Base-by-base conservation (phyloP, 2,888 invertebrate species). In the Acanthosoma haemorrhoidale region DNA sequence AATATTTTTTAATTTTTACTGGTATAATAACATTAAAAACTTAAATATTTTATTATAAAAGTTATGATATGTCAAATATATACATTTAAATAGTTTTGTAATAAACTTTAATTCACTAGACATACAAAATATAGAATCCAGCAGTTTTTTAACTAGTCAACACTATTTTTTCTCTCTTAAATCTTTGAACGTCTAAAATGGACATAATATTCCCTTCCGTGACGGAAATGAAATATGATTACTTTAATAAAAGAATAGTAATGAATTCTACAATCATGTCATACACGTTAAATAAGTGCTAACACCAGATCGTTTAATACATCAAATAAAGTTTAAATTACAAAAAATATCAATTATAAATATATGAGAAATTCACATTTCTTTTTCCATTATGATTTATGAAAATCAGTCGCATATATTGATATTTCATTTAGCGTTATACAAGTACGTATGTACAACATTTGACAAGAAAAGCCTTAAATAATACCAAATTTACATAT, bases 311-410 rank as follows among this genome's bases (percentile, higher is more conserved):
- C n/a, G n/a, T 21, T 51, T 25, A 51, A 13, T 51, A 25, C 29
- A 25, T 51, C 51, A 51, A 51, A 51, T 51, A 2, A 51, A 21
- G 25, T 51, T 51, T 51, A 51, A 25, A 51, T 25, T 51, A 51
- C 51, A 51, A 51, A 51, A 51, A 51, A 51, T 51, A 51, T 51
- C 51, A 51, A 51, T 51, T 51, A 25, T 51, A 25, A 51, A 51
- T 13, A 51, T 25, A 25, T 51, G 51, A 51, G 13, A 41, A 51
- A 51, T 29, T 25, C 13, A 51, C 29, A 21, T 41, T 41, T 41
- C 2, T 43, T 43, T 51, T 51, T 51, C 29, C n/a, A 21, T 51
- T 51, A 51, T 11, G 43, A 43, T 43, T 41, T 21, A 43, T n/a
- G 25, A 25, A 51, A 51, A 25, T 51, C 51, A 51, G 51, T 51